phyloP scores from a whole-genome alignment of 2,797 vertebrate genomes.

The Scarus forsteni region DNA sequence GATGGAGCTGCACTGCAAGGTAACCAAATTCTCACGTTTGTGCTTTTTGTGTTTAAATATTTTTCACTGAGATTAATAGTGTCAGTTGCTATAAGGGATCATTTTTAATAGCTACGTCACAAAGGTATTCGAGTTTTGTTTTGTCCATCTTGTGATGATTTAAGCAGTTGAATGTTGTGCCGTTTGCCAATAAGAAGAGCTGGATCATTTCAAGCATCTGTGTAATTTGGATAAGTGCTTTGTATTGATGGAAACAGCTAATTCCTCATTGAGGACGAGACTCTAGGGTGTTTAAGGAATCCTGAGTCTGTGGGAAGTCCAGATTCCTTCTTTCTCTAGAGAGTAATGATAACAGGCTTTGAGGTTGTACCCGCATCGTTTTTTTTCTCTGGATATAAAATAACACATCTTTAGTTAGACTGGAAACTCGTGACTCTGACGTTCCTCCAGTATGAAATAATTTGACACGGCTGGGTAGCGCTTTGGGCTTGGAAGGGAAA shows the following conservation, averaged over 20 bases:
- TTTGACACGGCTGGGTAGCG: conserved; percentile 54
- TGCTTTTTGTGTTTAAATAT: too few species aligned
- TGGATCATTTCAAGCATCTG: conserved; percentile 12
- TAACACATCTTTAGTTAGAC: conserved; percentile 61
- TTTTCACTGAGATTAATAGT: too few species aligned
- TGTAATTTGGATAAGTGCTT: conserved; percentile 19
- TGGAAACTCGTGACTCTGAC: conserved; percentile 53
- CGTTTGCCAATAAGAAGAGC: conserved; percentile 5
- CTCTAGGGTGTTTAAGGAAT: conserved; percentile 35
- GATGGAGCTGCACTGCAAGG: too few species aligned
- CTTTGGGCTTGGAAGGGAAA: conserved; percentile 53
- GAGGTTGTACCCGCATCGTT: conserved; percentile 25
- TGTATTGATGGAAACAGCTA: neutral
- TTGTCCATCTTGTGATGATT: too few species aligned
- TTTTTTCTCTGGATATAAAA: conserved; percentile 41
- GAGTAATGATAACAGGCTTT: conserved; percentile 34
- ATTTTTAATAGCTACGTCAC: neutral
- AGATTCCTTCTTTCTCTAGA: conserved; percentile 39
- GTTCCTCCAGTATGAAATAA: conserved; percentile 61
- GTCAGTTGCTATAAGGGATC: too few species aligned
- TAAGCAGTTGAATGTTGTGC: neutral
- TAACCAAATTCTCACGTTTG: too few species aligned
- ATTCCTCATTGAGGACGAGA: conserved; percentile 17
- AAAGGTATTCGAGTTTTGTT: neutral
- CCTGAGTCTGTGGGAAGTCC: conserved; percentile 47